Base-by-base conservation (phyloP, 2,888 invertebrate species). In the Ernsta delagoae region DNA sequence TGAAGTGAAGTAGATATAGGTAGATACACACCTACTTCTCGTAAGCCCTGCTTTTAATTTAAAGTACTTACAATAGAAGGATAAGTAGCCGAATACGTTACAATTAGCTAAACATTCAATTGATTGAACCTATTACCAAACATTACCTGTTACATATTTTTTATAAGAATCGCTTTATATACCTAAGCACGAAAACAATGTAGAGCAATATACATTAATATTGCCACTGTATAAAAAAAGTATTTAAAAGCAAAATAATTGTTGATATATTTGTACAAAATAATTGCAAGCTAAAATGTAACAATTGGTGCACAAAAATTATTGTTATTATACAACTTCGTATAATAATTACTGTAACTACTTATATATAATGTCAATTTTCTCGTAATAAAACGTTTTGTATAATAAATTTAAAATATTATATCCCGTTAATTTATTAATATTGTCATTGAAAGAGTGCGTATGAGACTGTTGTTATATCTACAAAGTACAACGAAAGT, bases 321-420 rank as follows among this genome's bases (percentile, higher is more conserved):
- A 69, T 86, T n/a, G n/a, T n/a, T n/a, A n/a, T n/a, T n/a, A 72
- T 87, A 87, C 83, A 85, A 85, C 83, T 82, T 80, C 59, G 81
- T n/a, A n/a, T n/a, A n/a, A n/a, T n/a, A n/a, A n/a, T n/a, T n/a
- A n/a, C n/a, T n/a, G n/a, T n/a, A n/a, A n/a, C n/a, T n/a, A n/a
- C n/a, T n/a, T n/a, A n/a, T n/a, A n/a, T 85, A 84, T 85, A 81
- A 86, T 83, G 92, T 92, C 90, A 91, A 92, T 92, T 92, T 84
- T 88, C 63, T 87, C 81, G 80, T 88, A 86, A 88, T 85, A 85
- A 82, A 86, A 59, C 83, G 79, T 84, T 87, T 88, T 87, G 81
- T 86, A 86, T 86, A 83, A 57, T 81, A 79, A 78, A 82, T 76
- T 76, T 77, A 76, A 77, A 64, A 54, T 60, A 79, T 78, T 74